phyloP scores from a whole-genome alignment of 37 sponge, comb jelly and placozoan species.

The Chondrosia reniformis region DNA sequence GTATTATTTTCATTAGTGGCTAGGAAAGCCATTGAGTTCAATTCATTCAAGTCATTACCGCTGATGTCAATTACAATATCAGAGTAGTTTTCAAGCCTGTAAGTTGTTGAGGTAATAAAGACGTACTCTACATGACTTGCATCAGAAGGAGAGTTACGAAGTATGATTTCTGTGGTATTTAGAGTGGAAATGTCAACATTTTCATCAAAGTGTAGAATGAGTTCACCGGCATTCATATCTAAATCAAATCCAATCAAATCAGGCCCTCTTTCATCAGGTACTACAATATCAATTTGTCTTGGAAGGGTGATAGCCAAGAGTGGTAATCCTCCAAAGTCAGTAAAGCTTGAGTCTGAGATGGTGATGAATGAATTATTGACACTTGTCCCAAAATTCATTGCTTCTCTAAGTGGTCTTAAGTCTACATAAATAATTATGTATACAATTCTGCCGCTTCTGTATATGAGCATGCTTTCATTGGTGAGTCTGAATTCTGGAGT shows the following conservation, averaged over 20 bases:
- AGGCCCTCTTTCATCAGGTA: constrained; percentile 56
- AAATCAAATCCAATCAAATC: constrained; percentile 46
- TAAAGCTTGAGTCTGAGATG: constrained; percentile 33
- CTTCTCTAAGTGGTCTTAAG: constrained; percentile 59
- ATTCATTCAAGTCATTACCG: constrained; percentile 47
- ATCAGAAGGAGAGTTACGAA: constrained; percentile 56
- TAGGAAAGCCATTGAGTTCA: constrained; percentile 56
- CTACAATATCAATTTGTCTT: constrained; percentile 14
- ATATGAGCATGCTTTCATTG: constrained; percentile 24
- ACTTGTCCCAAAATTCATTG: constrained; percentile 35
- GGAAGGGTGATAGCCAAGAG: constrained; percentile 15
- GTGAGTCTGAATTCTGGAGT: constrained; percentile 35
- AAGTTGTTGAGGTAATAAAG: constrained; percentile 30
- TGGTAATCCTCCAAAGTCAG: constrained; percentile 61
- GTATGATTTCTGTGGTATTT: constrained; percentile 48
- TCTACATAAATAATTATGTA: constrained; percentile 46
- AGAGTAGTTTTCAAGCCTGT: constrained; percentile 31
- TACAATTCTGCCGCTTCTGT: constrained; percentile 46
- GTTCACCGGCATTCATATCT: constrained; percentile 51
- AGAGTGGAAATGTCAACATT: constrained; percentile 49
- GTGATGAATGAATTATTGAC: constrained; percentile 46
- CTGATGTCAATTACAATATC: constrained; percentile 49
- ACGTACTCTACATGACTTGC: constrained; percentile 31
- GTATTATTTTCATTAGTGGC: constrained; percentile 55
- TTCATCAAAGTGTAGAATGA: constrained; percentile 73